Conservation (phyloP, 2,113 vertebrate genomes). For the Dolichallabes microphthalmus region DNA sequence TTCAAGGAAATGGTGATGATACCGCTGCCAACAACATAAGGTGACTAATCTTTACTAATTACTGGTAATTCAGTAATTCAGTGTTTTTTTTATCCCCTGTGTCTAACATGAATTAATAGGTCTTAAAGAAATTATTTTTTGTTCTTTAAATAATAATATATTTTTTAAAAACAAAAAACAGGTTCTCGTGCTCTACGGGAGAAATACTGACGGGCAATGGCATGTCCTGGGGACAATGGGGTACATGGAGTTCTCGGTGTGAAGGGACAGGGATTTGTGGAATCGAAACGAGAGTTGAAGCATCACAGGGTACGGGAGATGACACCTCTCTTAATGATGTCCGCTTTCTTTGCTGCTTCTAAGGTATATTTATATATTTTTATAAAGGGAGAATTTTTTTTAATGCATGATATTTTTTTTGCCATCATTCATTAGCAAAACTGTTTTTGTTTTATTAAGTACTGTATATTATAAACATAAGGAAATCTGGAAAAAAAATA, state of each 20-base stretch:
- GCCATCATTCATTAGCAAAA: not conserved
- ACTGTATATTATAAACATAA: no score
- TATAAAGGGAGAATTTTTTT: no score
- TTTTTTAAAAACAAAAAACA: not conserved
- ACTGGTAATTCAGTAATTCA: not conserved
- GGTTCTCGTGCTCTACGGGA: conserved; percentile 6
- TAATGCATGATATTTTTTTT: no score
- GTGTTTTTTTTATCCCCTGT: not conserved
- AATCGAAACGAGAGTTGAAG: conserved; percentile 3
- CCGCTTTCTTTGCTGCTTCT: conserved; percentile 9
- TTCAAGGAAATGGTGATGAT: not conserved
- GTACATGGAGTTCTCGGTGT: not conserved
- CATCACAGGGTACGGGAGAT: not conserved
- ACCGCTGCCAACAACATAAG: conserved; percentile 32
- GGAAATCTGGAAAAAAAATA: not conserved
- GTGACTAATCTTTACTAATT: not conserved
- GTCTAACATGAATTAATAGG: no score
- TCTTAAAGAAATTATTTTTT: not conserved
- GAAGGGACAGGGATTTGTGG: conserved; percentile 33
- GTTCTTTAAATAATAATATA: not conserved
- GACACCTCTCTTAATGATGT: conserved; percentile 34
- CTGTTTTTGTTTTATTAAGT: no score
- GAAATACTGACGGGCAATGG: not conserved
- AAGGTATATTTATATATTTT: not conserved
- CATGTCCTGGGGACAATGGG: conserved; percentile 19